Conservation (phyloP, 2,797 vertebrate genomes). For the Cossypha dichroa region DNA sequence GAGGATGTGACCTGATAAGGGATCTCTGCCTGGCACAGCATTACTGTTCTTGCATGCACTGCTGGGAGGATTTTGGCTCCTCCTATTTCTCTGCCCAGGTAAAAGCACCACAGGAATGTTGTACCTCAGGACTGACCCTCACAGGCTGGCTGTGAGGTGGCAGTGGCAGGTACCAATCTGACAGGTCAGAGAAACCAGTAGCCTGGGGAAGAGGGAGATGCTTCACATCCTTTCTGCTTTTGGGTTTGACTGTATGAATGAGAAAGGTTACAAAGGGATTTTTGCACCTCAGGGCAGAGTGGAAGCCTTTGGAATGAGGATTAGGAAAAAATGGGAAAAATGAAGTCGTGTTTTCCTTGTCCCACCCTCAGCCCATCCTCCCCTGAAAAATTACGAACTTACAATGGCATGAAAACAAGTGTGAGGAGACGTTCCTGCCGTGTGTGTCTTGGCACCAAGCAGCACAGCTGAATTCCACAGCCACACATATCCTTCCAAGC, state of each 20-base stretch:
- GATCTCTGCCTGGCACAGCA: neutral
- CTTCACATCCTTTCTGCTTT: neutral
- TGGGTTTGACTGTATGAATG: neutral
- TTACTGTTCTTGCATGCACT: rapidly evolving
- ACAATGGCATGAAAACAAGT: slow-evolving; percentile 1
- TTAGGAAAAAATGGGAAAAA: neutral
- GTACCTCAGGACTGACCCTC: neutral
- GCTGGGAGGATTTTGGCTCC: neutral
- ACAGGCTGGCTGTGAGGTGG: rapidly evolving
- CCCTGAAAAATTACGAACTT: slow-evolving; percentile 5
- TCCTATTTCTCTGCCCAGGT: neutral
- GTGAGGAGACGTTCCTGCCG: neutral
- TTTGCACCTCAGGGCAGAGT: neutral
- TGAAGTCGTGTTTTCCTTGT: neutral
- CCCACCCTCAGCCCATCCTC: neutral
- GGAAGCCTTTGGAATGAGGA: neutral
- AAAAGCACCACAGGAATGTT: neutral
- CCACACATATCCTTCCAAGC: neutral
- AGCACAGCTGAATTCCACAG: neutral
- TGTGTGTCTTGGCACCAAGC: slow-evolving; percentile 35
- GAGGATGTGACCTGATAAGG: neutral
- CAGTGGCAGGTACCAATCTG: neutral
- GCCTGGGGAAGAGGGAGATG: neutral
- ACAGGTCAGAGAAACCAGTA: neutral
- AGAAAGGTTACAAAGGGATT: neutral